phyloP scores from a whole-genome alignment of 2,797 vertebrate species.

The Peromyscus attwateri region DNA sequence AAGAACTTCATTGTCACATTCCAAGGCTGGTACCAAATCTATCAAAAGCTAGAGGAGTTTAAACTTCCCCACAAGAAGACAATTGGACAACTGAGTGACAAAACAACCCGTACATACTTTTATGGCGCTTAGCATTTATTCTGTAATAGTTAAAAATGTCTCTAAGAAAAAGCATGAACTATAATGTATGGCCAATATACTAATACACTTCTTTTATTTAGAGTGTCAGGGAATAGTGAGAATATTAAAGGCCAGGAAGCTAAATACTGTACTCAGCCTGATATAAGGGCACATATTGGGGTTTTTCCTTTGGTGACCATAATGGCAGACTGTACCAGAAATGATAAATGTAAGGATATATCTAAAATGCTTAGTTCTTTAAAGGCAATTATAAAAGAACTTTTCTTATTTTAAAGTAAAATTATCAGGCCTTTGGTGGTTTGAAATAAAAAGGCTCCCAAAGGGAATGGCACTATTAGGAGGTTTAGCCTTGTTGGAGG shows the following conservation, averaged over 20 bases:
- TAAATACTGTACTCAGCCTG: neutral
- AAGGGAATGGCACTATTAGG: too few species aligned
- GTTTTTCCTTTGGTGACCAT: neutral
- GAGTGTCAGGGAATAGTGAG: neutral
- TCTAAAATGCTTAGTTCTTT: neutral
- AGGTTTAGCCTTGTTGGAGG: too few species aligned
- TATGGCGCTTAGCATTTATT: neutral
- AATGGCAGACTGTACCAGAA: neutral
- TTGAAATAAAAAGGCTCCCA: too few species aligned
- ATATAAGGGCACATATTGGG: neutral
- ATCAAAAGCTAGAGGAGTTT: too few species aligned
- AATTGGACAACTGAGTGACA: neutral
- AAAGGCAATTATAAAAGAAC: neutral
- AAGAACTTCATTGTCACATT: neutral
- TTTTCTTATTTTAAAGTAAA: neutral
- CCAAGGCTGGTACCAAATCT: neutral
- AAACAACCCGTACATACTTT: neutral
- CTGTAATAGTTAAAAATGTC: neutral
- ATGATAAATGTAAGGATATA: neutral
- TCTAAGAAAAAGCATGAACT: neutral
- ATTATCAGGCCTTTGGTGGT: neutral
- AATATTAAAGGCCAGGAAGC: neutral
- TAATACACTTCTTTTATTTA: neutral
- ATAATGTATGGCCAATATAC: neutral
- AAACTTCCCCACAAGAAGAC: neutral